These are phyloP conservation scores for Eutrigla gurnardus DNA, from an alignment of 2,797 vertebrate species.

Conservation along the genomic window DNA sequence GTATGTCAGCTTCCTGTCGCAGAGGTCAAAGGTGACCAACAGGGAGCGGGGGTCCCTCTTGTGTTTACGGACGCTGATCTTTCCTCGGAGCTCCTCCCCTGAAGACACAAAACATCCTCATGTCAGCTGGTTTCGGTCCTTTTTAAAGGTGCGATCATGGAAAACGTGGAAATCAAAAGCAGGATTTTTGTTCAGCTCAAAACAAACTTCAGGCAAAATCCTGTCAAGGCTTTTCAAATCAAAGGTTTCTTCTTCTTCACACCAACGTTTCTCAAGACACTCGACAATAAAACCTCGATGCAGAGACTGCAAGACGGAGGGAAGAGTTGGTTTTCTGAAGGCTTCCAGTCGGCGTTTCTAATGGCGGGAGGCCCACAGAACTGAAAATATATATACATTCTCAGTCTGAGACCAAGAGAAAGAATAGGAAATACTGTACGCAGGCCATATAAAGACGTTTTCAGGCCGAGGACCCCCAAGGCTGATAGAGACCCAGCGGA, in stretches of 20 bases:
- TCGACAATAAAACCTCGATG: not conserved
- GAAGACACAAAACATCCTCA: constrained; percentile 5
- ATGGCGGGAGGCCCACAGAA: too few species aligned
- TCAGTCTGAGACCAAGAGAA: too few species aligned
- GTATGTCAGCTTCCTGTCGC: constrained; percentile 87
- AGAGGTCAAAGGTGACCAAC: constrained; percentile 86
- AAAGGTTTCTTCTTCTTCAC: not conserved
- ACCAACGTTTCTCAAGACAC: not conserved
- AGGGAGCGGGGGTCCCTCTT: constrained; percentile 94
- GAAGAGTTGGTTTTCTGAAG: too few species aligned
- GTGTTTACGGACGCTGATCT: constrained; percentile 90
- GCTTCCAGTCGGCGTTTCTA: too few species aligned
- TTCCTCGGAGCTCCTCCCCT: constrained; percentile 91
- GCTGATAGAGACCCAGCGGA: too few species aligned
- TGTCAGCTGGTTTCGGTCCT: not conserved
- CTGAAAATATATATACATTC: not conserved
- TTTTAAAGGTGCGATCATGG: not conserved
- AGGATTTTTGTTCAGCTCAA: not conserved
- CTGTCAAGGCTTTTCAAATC: not conserved
- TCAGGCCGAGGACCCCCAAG: too few species aligned
- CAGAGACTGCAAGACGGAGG: too few species aligned
- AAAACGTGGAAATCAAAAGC: not conserved
- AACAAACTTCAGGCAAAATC: not conserved
- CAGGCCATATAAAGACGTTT: not conserved
- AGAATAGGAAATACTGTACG: not conserved